Percentiles rank a stretch among this genome's conserved stretches.
Conservation (phyloP, 2,888 invertebrate species). For the Mythimna pallens region DNA sequence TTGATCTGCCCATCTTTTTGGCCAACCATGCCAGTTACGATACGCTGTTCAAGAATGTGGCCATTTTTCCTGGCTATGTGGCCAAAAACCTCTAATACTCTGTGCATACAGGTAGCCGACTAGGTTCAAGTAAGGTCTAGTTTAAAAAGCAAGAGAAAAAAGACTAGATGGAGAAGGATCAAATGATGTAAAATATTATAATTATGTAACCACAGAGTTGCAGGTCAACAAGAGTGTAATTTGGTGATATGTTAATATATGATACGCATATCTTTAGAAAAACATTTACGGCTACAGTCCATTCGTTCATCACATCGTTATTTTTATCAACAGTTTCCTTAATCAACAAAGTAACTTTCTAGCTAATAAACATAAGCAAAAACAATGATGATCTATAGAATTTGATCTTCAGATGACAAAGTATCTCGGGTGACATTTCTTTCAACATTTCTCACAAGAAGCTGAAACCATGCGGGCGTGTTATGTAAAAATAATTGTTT, state of each 20-base stretch:
- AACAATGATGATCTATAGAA: not conserved
- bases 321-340: not conserved
- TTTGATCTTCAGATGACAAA: not conserved
- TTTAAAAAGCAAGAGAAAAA: not conserved
- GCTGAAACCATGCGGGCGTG: slow-evolving; percentile 79
- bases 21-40: too few species aligned
- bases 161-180: not conserved
- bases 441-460: slow-evolving; percentile 53
- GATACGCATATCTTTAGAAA: not conserved
- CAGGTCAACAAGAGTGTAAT: not conserved
- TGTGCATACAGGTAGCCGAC: too few species aligned
- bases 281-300: not conserved
- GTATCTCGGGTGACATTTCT: slow-evolving; percentile 10
- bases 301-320: not conserved
- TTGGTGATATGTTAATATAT: not conserved
- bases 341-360: not conserved
- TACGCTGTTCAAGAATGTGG: too few species aligned
- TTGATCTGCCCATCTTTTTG: too few species aligned
- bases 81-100: too few species aligned
- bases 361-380: not conserved
- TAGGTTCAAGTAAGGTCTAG: not conserved
- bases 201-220: not conserved
- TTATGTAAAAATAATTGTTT: slow-evolving; percentile 83
- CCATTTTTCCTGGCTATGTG: too few species aligned
- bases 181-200: not conserved